phyloP scores from a whole-genome alignment of 2,113 vertebrate species.

The Gymnorhina tibicen region DNA sequence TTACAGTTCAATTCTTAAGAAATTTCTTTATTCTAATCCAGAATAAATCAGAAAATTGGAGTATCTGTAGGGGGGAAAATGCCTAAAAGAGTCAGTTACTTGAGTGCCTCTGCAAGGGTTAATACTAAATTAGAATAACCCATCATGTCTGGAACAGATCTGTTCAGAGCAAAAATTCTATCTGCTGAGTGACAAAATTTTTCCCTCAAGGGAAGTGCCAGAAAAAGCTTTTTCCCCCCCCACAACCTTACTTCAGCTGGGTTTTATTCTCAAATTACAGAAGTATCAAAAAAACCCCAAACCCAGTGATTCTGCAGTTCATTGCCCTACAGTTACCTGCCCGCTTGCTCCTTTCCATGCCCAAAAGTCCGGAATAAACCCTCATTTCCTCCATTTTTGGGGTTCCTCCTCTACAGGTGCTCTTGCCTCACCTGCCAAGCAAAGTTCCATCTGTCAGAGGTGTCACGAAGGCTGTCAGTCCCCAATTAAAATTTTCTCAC shows the following conservation, averaged over 20 bases:
- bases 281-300: background rate
- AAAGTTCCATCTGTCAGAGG: background rate
- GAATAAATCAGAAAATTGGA: background rate
- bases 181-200: background rate
- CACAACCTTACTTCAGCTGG: background rate
- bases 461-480: background rate
- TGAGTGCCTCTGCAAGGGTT: too few species aligned
- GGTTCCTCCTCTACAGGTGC: background rate
- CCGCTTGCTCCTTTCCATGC: background rate
- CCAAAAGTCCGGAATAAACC: background rate
- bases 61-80: fast-evolving
- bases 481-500: background rate
- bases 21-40: background rate
- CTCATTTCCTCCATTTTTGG: background rate
- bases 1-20: background rate
- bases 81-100: background rate
- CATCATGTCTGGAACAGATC: background rate
- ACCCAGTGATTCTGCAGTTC: background rate
- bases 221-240: background rate
- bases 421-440: background rate
- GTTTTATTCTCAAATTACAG: background rate
- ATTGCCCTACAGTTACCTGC: background rate
- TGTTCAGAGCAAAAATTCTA: background rate
- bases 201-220: background rate
- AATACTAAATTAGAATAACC: background rate